phyloP scores from a whole-genome alignment of 2,113 vertebrate species.

The Rhabdornis inornatus region DNA sequence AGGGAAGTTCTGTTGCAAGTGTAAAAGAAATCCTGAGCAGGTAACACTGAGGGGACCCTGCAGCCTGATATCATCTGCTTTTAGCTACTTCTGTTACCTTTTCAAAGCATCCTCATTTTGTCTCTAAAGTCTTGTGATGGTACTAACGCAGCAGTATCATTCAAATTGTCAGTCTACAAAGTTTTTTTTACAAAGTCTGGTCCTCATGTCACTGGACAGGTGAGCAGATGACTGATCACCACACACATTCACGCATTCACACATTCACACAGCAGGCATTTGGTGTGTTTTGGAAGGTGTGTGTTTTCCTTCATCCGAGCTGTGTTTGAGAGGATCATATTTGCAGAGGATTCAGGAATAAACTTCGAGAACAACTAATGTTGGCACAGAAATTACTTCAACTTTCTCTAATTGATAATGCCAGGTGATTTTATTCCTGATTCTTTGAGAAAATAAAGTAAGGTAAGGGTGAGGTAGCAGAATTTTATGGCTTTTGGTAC shows the following conservation, averaged over 20 bases:
- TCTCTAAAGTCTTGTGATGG: background rate
- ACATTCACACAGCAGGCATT: background rate
- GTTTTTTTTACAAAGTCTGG: background rate
- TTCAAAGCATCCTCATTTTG: background rate
- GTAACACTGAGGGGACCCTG: background rate
- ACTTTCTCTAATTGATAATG: background rate
- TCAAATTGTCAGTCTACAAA: background rate
- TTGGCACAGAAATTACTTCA: background rate
- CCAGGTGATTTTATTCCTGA: background rate
- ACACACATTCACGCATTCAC: background rate
- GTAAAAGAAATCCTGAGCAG: background rate
- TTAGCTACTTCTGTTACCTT: background rate
- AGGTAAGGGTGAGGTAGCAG: background rate
- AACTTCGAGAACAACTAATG: background rate
- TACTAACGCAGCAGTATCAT: background rate
- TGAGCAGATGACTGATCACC: background rate
- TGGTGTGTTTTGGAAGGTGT: background rate
- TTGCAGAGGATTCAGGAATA: background rate
- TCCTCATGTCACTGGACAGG: background rate
- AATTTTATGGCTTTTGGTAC: background rate
- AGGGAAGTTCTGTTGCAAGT: background rate
- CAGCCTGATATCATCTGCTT: background rate
- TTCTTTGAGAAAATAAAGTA: background rate
- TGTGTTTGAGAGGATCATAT: background rate
- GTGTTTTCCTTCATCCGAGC: accelerated